These are phyloP conservation scores for Iguana delicatissima DNA, from an alignment of 2,797 vertebrate species.

Conservation along the genomic window DNA sequence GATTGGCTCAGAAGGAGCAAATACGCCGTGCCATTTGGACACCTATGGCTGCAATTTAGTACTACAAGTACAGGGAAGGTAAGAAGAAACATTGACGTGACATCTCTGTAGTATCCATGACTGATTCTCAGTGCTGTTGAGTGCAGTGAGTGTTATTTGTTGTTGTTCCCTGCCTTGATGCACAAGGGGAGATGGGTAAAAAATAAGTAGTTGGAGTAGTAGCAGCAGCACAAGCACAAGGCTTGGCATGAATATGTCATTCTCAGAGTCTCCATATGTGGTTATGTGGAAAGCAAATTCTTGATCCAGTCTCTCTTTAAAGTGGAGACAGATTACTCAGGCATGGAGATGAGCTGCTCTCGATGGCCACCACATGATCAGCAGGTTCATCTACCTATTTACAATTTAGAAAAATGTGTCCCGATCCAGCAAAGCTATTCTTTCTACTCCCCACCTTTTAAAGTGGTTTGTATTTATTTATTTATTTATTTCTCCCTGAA, in stretches of 20 bases:
- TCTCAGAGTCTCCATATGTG: neutral
- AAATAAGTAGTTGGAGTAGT: too few relatives aligned
- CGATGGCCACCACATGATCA: neutral
- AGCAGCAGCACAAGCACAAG: too few relatives aligned
- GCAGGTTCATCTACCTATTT: neutral
- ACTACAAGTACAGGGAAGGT: constrained; percentile 96
- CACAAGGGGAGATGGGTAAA: too few relatives aligned
- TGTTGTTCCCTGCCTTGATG: too few relatives aligned
- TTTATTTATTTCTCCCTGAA: neutral
- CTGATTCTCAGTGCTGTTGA: too few relatives aligned
- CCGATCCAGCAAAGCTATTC: neutral
- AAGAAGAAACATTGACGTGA: constrained; percentile 55
- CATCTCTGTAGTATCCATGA: neutral
- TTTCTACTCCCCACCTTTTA: neutral
- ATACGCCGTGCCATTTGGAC: constrained; percentile 96
- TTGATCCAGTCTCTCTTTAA: neutral
- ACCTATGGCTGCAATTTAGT: constrained; percentile 96
- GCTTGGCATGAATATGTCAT: neutral
- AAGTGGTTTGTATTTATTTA: neutral
- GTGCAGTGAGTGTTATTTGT: too few relatives aligned
- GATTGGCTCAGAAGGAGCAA: constrained; percentile 91
- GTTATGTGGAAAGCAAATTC: neutral
- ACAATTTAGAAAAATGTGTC: neutral
- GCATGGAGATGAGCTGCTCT: neutral
- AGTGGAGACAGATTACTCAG: neutral